Evolutionary conservation across 2,888 invertebrate genomes (phyloP), one percentile per base, ranked within the genome.

Genomic region (Resseliella maxima): DNA sequence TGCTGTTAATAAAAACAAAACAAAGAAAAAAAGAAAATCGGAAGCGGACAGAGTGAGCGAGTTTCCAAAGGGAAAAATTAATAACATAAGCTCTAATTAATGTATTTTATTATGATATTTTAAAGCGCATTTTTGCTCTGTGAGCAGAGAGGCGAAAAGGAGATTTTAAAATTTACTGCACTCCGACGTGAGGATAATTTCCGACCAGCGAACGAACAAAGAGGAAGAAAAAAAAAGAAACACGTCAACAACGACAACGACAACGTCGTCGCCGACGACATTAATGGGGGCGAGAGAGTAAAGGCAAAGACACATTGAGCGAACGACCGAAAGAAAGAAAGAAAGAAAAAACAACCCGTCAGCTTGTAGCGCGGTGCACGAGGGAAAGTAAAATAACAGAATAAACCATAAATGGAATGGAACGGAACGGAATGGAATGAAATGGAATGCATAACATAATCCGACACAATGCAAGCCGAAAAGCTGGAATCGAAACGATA

Each of bases 21-120:
- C 18, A 18, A 18, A 8, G 46, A 50, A 50, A 50, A 18, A 8
- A 18, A 50, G 46, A 50, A 18, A 50, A 18, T 50, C n/a, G 41
- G 41, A 41, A 41, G 12, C 41, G 2, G 50, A 18, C 10, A 41
- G 41, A 41, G 50, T 18, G 15, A 50, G 50, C 5, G 50, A 41
- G 15, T 50, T 50, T 50, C 46, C 15, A 50, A 50, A 50, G 46
- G 46, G 46, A 50, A 50, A 50, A 59, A 59, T 59, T 59, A 59
- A 59, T 59, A 59, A 59, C 59, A 59, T 59, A 59, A 59, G 59
- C 59, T 59, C 59, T 59, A 59, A 59, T 59, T 59, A 59, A 59
- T 59, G 59, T 59, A 59, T 59, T 59, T 59, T 59, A 59, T 59
- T 59, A 59, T 24, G 59, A 24, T 59, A 59, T 59, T 59, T 59